Evolutionary conservation across 2,888 invertebrate species (phyloP).

Genomic region (Erpobdella octoculata): DNA sequence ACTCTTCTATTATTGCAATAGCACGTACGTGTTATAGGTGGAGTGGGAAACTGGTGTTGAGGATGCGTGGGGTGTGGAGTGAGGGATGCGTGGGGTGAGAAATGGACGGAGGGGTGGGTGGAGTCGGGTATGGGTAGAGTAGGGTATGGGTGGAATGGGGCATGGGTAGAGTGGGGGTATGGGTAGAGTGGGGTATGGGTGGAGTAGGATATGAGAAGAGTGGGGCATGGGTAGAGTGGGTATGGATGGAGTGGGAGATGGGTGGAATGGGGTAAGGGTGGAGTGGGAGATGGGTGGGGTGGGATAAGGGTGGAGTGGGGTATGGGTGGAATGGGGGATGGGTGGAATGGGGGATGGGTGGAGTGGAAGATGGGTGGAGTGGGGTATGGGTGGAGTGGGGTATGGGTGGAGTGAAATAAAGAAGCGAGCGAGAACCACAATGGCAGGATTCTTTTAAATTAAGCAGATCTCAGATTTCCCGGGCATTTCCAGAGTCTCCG

Average conservation of each 20-base stretch:
- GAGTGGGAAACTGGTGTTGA: background rate
- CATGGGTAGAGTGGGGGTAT: background rate
- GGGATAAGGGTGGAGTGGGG: no score
- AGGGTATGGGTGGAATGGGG: background rate
- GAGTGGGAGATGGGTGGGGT: no score
- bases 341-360: no score
- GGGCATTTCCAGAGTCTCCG: no score
- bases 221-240: no score
- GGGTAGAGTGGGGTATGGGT: background rate
- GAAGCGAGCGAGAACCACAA: background rate
- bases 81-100: background rate
- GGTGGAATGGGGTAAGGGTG: no score
- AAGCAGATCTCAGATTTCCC: background rate
- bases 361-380: no score
- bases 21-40: background rate
- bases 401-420: background rate
- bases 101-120: background rate
- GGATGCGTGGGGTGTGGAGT: background rate
- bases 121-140: background rate
- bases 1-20: slow-evolving; percentile 6
- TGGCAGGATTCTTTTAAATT: background rate
- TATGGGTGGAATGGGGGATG: no score
- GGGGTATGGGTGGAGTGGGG: background rate
- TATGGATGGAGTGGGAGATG: no score
- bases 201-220: background rate